These are phyloP conservation scores for Vireo griseus DNA, from an alignment of 2,797 vertebrate genomes.

Conservation along the genomic window DNA sequence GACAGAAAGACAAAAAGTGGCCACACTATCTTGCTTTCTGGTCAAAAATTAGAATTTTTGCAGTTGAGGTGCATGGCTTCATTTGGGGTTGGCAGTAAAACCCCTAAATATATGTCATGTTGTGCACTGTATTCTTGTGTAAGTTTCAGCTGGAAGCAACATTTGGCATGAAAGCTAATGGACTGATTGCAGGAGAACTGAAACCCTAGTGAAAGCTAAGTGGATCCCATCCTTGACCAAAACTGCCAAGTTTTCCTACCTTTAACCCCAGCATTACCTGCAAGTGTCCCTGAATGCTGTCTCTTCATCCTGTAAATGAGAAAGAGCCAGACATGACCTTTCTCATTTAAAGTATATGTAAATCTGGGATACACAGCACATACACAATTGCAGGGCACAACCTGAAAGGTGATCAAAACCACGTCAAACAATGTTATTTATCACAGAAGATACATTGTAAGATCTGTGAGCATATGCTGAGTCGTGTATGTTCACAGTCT, in stretches of 20 bases:
- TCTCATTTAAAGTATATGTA: conserved; percentile 49
- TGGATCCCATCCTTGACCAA: neutral
- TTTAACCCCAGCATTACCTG: neutral
- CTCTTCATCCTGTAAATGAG: conserved; percentile 45
- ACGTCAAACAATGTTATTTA: neutral
- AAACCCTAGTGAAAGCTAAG: neutral
- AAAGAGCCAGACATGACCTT: neutral
- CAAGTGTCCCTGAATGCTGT: conserved; percentile 37
- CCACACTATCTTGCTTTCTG: neutral
- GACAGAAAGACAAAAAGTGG: neutral
- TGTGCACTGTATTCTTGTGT: neutral
- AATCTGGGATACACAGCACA: conserved; percentile 68
- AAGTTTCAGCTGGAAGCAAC: neutral
- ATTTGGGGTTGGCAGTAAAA: neutral
- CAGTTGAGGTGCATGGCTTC: neutral
- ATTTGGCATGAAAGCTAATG: conserved; percentile 25
- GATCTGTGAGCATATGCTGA: neutral
- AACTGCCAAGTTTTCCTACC: neutral
- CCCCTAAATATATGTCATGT: neutral
- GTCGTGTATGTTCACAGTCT: neutral
- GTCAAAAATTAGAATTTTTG: neutral
- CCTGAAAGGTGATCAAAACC: neutral
- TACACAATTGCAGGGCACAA: neutral
- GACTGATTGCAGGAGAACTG: conserved; percentile 19
- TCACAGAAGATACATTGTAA: accelerated